These are phyloP conservation scores for Aurelia aurita complex sp. Pacific DNA, from an alignment of 30 jellyfish, hydroid and myxozoan species.

Conservation along the genomic window DNA sequence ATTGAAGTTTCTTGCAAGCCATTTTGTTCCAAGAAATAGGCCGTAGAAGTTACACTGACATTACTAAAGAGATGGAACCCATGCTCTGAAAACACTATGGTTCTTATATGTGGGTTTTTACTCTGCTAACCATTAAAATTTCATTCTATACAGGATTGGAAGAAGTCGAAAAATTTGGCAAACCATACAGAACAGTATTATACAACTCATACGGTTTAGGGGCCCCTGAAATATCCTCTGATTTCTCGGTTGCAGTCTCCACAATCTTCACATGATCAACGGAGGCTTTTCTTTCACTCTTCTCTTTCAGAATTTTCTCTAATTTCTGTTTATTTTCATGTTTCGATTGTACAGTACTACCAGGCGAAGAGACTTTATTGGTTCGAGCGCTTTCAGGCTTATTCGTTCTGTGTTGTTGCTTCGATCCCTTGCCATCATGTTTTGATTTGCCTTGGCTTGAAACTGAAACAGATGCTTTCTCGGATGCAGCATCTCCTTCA, in stretches of 20 bases:
- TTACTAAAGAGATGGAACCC: too few relatives aligned
- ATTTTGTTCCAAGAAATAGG: too few relatives aligned
- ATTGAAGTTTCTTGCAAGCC: too few relatives aligned
- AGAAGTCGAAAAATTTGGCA: slow-evolving; percentile 69
- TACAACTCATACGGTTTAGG: slow-evolving; percentile 37
- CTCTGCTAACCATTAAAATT: too few relatives aligned
- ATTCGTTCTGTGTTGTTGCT: slow-evolving; percentile 35
- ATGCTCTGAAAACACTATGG: too few relatives aligned
- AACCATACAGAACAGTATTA: slow-evolving; percentile 79
- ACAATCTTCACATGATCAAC: slow-evolving; percentile 2
- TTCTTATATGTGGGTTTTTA: too few relatives aligned
- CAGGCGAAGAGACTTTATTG: slow-evolving; percentile 41
- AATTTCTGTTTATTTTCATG: slow-evolving; percentile 20
- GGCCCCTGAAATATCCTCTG: slow-evolving; percentile 9
- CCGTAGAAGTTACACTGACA: too few relatives aligned
- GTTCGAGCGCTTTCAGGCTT: slow-evolving; percentile 42
- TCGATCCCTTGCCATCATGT: slow-evolving; percentile 21
- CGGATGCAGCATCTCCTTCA: slow-evolving; percentile 29
- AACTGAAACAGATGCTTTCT: slow-evolving; percentile 4
- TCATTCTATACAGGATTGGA: too few relatives aligned
- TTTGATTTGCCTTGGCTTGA: slow-evolving; percentile 27
- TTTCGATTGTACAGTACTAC: slow-evolving; percentile 23
- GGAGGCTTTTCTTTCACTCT: slow-evolving; percentile 16
- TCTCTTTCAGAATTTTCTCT: slow-evolving; percentile 12
- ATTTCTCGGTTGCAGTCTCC: background rate